Evolutionary conservation across 2,113 vertebrate genomes (phyloP).

Genomic region (Octodon degus): DNA sequence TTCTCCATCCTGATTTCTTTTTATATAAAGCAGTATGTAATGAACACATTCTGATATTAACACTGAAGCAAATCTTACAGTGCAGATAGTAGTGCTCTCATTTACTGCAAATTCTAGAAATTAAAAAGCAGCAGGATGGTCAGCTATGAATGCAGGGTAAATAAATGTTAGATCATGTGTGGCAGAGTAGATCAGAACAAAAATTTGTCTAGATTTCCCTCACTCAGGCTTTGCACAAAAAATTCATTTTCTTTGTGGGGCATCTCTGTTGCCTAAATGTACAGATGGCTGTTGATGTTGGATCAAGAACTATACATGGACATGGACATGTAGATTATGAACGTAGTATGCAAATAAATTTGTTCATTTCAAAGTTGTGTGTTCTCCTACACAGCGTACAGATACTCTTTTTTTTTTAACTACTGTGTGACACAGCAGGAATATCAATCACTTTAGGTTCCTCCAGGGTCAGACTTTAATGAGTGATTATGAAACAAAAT

Average conservation of each 20-base stretch:
- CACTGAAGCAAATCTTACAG: slow-evolving; percentile 47
- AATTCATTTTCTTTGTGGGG: not conserved
- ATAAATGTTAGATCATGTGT: not conserved
- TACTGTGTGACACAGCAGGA: not conserved
- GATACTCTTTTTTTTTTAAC: not conserved
- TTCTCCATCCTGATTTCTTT: slow-evolving; percentile 30
- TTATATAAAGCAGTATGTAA: not conserved
- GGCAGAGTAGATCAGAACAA: not conserved
- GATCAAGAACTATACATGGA: not conserved
- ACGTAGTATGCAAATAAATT: not conserved
- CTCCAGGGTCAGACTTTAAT: not conserved
- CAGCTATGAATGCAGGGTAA: not conserved
- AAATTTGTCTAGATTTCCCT: not conserved
- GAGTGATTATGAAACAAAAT: slow-evolving; percentile 19
- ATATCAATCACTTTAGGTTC: not conserved
- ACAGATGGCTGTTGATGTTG: not conserved
- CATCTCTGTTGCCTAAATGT: not conserved
- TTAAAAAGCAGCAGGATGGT: not conserved
- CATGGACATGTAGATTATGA: not conserved
- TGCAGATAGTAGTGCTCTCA: not conserved
- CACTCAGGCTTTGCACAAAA: slow-evolving; percentile 2
- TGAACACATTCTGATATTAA: slow-evolving; percentile 20
- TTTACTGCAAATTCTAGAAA: not conserved
- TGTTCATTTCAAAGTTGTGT: not conserved
- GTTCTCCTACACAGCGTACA: not conserved